Base-by-base conservation (phyloP, 2,113 vertebrate genomes). In the Emydura subglobosa region DNA sequence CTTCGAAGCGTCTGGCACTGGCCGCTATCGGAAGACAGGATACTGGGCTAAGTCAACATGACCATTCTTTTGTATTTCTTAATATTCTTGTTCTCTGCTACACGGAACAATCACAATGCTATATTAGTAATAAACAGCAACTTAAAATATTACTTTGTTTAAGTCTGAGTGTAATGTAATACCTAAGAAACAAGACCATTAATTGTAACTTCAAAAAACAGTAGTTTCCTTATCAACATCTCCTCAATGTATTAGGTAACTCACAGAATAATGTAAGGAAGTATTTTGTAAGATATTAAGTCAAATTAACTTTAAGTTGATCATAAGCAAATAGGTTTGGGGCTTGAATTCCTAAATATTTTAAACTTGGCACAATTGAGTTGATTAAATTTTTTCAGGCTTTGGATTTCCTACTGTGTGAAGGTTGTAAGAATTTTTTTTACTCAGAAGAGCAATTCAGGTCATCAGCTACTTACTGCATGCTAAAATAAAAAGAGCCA, bases 251-350 rank as follows among this genome's bases (percentile, higher is more conserved):
- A 53, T 80, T 90, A 85, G 79, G 83, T 34, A 68, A 55, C 50
- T 47, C 47, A 47, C 8, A 47, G 47, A 47, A 47, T 6, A 47
- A 47, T 47, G 47, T 47, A 47, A 47, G 47, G 47, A 47, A 47
- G 47, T 47, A 27, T 39, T 92, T 65, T 87, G 84, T 51, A 54
- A 79, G 89, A 53, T 47, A 34, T 22, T 7, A 72, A 47, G 27
- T 27, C 86, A 93, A 82, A 91, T 51, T 57, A 88, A 91, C 91
- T 89, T 44, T 91, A 94, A 39, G 78, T 55, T 65, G 59, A 94
- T 82, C 85, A 84, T 88, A 94, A 72, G 68, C 61, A 92, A 94
- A 95, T 50, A 86, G 7, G 90, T 82, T 88, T 90, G 90, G 27
- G 88, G 54, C 61, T 83, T 92, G 82, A 8, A 1, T 1, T 76